Conservation (phyloP, 2,113 vertebrate species). For the Passer montanus region DNA sequence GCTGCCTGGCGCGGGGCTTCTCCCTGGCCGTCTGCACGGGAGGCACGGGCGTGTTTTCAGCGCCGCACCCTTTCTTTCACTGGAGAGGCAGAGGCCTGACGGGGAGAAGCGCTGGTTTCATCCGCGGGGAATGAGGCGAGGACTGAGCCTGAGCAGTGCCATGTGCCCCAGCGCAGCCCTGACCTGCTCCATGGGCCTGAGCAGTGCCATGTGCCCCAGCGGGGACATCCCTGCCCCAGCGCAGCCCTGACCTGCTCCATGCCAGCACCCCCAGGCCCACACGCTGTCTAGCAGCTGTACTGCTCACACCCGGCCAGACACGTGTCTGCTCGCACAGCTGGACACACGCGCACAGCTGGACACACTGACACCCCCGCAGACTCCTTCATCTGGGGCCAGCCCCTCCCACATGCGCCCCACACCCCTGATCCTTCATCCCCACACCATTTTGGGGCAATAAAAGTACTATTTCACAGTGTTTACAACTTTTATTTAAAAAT, state of each 20-base stretch:
- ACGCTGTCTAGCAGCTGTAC: not conserved
- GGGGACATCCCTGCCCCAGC: too few species aligned
- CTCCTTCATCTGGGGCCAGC: not conserved
- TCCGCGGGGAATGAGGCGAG: not conserved
- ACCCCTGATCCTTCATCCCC: not conserved
- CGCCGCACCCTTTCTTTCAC: not conserved
- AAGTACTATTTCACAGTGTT: not conserved
- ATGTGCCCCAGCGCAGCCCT: too few species aligned
- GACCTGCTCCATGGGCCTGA: not conserved
- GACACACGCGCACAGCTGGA: not conserved
- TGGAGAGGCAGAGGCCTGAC: not conserved
- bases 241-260: not conserved
- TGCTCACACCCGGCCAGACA: not conserved
- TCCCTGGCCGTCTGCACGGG: not conserved
- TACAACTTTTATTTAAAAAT: constrained; percentile 24
- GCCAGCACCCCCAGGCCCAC: not conserved
- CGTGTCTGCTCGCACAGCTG: rapidly evolving
- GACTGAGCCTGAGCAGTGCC: not conserved
- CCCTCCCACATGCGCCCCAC: rapidly evolving
- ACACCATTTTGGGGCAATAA: not conserved
- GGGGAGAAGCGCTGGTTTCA: not conserved
- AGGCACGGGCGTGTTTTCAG: not conserved
- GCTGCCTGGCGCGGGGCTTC: not conserved
- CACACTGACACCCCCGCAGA: not conserved
- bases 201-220: not conserved